Evolutionary conservation across 2,797 vertebrate species (phyloP).

Genomic region (Sarcoramphus papa): DNA sequence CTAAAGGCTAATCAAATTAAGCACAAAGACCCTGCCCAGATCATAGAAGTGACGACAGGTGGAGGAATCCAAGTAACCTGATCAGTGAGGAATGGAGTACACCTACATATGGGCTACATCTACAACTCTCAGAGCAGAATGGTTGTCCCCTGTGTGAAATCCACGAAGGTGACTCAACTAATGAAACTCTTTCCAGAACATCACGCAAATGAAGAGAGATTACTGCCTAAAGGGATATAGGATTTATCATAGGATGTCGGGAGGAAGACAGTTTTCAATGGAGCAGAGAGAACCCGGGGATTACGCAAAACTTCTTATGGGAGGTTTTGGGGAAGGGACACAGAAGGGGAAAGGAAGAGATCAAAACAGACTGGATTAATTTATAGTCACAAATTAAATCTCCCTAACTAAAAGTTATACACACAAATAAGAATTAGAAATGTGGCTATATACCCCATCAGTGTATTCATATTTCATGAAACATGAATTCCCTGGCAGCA

Average conservation of each 20-base stretch:
- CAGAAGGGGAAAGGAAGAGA: not conserved
- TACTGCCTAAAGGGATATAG: not conserved
- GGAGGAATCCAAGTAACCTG: not conserved
- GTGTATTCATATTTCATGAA: not conserved
- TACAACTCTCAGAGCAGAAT: not conserved
- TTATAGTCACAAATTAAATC: not conserved
- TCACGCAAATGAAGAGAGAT: not conserved
- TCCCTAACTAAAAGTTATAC: not conserved
- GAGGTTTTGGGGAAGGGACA: not conserved
- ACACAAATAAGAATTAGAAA: not conserved
- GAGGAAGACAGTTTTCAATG: not conserved
- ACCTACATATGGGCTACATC: not conserved
- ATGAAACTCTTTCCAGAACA: not conserved
- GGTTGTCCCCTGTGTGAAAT: not conserved
- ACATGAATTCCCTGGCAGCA: not conserved
- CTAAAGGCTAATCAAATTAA: not conserved
- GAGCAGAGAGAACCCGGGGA: not conserved
- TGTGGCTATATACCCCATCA: not conserved
- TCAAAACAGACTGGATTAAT: not conserved
- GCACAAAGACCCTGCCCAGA: not conserved
- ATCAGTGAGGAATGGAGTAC: not conserved
- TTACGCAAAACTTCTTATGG: not conserved
- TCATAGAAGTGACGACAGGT: not conserved
- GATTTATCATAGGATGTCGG: not conserved
- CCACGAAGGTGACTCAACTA: not conserved